Base-by-base conservation (phyloP, 2,797 vertebrate species). In the Nannoperca australis region DNA sequence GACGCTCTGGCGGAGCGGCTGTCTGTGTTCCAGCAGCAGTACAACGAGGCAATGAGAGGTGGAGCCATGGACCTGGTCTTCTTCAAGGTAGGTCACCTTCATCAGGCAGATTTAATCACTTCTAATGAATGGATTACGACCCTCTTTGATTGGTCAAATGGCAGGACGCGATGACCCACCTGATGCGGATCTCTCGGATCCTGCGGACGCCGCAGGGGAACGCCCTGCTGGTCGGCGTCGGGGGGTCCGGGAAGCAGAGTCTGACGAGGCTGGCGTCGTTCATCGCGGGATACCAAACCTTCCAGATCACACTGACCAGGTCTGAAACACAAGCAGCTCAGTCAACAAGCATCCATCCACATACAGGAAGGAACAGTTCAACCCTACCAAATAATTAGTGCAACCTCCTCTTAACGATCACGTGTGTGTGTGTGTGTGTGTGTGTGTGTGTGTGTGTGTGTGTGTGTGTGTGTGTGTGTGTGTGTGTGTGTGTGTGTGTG, bases 171-270 rank as follows among this genome's bases (percentile, higher is more conserved):
- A 96, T 97, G 91, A 92, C 88, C 56, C 96, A 97, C 89, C 92
- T 97, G 85, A 88, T 96, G 86, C 94, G 96, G 88, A 95, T 97
- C 88, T 96, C 96, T 0, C 91, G 96, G 45, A 93, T 97, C 86
- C 94, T 97, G 82, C 83, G 94, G 42, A 96, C 95, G 22, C 94
- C 95, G 0, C 95, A 93, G 89, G 96, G 96, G 45, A 97, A 96
- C 88, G 96, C 96, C 5, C 84, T 97, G 80, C 81, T 97, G 82
- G 96, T 97, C 6, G 96, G 96, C n/a, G 96, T 97, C 7, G 96
- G 96, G 14, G 96, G 96, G 58, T 97, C 96, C 5, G 96, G 96
- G 61, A 97, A 96, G 83, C 96, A 96, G 88, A 97, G 95, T 63
- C 93, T 97, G 81, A 96, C 96, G 38, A 92, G 95, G 72, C 82